Conservation (phyloP, 2,888 invertebrate genomes). For the Yponomeuta malinellus region DNA sequence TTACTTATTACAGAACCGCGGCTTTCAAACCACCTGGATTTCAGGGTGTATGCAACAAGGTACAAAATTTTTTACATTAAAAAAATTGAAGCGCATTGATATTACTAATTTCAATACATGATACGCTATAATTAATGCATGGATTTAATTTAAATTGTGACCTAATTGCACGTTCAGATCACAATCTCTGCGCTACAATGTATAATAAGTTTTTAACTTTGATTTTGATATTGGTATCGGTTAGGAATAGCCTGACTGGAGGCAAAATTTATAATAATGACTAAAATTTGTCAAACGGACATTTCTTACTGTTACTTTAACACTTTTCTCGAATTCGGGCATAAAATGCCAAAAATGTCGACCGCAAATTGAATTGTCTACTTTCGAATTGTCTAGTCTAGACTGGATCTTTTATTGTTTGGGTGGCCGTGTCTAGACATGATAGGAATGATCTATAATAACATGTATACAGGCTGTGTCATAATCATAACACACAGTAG, state of each 20-base stretch:
- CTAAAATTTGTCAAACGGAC: slow-evolving; percentile 2
- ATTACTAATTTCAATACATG: no score
- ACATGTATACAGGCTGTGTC: not conserved
- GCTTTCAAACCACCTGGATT: no score
- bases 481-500: no score
- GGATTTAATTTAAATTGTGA: no score
- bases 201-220: no score
- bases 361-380: not conserved
- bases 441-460: not conserved
- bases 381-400: not conserved
- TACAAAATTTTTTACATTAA: no score
- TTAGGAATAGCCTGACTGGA: not conserved
- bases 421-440: not conserved
- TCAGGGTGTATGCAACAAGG: no score
- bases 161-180: no score
- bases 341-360: not conserved
- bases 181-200: no score
- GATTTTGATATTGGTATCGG: not conserved
- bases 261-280: slow-evolving; percentile 2
- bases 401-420: not conserved
- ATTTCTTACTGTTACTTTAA: not conserved
- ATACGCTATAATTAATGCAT: no score
- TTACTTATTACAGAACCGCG: no score
- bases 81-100: no score
- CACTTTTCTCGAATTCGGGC: not conserved